Base-by-base conservation (phyloP, 2,888 invertebrate species). In the Eueremaeus valkanovi region DNA sequence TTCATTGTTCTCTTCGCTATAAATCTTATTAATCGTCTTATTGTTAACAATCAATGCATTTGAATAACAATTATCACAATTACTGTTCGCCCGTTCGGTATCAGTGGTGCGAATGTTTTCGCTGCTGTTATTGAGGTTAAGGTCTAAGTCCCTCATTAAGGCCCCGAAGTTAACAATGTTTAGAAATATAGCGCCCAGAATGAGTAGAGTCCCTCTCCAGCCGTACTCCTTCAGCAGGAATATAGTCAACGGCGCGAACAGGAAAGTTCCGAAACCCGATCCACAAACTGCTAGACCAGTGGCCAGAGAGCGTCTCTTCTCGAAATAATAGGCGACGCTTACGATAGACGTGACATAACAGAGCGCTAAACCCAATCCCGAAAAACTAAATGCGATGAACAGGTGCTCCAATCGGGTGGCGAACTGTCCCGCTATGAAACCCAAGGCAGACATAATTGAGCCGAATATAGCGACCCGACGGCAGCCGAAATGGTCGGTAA, bases 331-430 rank as follows among this genome's bases (percentile, higher is more conserved):
- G 0, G 93, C 92, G 40, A 94, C 93, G 79, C 92, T 91, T 1
- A 93, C 93, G 8, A 93, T 92, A 0, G 93, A 92, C n/a, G 92
- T 82, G 73, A 93, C 92, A 84, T 92, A 93, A 82, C 92, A 92
- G 76, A 93, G 85, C 80, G 92, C 91, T 78, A 93, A 85, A 18
- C 93, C 93, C 80, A 92, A 90, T 1, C 93, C 93, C 49, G 92
- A 89, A 21, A 93, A 87, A 29, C 92, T 92, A 82, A 93, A 92
- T 0, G 92, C 92, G 78, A 93, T 84, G 82, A 91, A 91, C 78
- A 93, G 85, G 76, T 90, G 87, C 82, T 89, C 89, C 85, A 93
- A 89, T 77, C 90, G 90, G 81, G 89, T 88, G 42, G 82, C 81
- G 82, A 88, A 89, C 21, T 90, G 89, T 79, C 90, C 91, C 75